Conservation (phyloP, 2,888 invertebrate genomes). For the Osmoderma eremita region DNA sequence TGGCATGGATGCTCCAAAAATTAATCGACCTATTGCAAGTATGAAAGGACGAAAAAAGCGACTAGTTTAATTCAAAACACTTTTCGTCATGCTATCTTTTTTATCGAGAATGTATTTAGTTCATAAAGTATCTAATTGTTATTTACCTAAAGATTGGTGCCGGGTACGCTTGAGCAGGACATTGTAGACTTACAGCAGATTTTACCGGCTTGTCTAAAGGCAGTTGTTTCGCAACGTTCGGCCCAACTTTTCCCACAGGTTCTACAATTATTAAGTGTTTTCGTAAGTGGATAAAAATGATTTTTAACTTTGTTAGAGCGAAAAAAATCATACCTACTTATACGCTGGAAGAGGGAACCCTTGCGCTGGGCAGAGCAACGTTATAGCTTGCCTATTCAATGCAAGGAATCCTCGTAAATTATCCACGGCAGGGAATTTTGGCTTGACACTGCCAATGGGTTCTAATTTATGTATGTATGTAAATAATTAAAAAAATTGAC, state of each 20-base stretch:
- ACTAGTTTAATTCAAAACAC: too few species aligned
- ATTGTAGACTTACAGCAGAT: conserved; percentile 61
- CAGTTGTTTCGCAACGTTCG: conserved; percentile 55
- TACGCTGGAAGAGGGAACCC: conserved; percentile 73
- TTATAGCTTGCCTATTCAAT: conserved; percentile 58
- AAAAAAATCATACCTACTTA: conserved; percentile 53
- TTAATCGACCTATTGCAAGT: too few species aligned
- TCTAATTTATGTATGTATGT: conserved; percentile 54
- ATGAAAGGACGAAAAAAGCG: too few species aligned
- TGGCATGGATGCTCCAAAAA: too few species aligned
- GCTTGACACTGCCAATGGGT: conserved; percentile 65
- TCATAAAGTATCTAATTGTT: conserved; percentile 34
- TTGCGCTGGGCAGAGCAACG: conserved; percentile 73
- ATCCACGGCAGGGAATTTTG: conserved; percentile 62
- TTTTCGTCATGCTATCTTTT: too few species aligned
- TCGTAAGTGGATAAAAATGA: conserved; percentile 30
- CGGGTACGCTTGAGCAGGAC: conserved; percentile 68
- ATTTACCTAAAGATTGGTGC: conserved; percentile 66
- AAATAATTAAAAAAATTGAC: background rate
- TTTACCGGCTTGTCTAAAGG: conserved; percentile 63
- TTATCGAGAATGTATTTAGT: too few species aligned
- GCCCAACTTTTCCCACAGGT: conserved; percentile 68
- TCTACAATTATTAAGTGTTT: conserved; percentile 53
- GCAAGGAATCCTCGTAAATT: conserved; percentile 56
- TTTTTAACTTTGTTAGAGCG: conserved; percentile 42